Evolutionary conservation across 2,113 vertebrate species (phyloP).

Genomic region (Pontoporia blainvillei): DNA sequence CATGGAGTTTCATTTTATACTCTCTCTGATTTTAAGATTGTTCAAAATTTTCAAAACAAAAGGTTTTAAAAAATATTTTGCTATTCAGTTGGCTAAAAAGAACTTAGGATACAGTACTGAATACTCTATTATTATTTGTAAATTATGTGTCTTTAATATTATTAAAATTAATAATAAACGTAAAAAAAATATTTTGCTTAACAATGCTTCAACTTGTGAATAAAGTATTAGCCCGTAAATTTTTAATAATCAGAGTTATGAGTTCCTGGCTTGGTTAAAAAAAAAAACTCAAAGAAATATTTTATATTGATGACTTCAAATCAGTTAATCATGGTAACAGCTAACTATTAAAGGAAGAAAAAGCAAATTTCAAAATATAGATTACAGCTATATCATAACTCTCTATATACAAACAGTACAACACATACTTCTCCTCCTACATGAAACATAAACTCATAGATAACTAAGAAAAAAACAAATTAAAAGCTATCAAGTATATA

Average conservation of each 20-base stretch:
- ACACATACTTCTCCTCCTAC: background rate
- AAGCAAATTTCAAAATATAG: background rate
- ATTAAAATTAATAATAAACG: no score
- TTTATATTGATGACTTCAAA: background rate
- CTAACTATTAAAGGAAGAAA: background rate
- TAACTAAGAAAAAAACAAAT: background rate
- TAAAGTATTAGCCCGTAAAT: background rate
- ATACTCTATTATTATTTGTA: no score
- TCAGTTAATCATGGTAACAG: background rate
- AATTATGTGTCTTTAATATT: no score
- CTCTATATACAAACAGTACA: background rate
- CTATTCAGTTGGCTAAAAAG: background rate
- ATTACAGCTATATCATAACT: background rate
- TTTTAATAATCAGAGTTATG: background rate
- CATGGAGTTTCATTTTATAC: background rate
- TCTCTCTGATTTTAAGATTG: background rate
- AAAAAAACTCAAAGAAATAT: background rate
- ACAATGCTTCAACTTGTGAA: background rate
- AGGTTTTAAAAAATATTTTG: background rate
- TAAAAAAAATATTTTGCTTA: slow-evolving; percentile 4
- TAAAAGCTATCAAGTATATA: background rate
- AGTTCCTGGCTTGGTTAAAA: background rate
- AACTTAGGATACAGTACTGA: no score
- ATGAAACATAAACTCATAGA: background rate
- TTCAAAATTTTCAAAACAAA: background rate